Evolutionary conservation across 2,113 vertebrate genomes (phyloP).

Genomic region (Polyodon spathula): DNA sequence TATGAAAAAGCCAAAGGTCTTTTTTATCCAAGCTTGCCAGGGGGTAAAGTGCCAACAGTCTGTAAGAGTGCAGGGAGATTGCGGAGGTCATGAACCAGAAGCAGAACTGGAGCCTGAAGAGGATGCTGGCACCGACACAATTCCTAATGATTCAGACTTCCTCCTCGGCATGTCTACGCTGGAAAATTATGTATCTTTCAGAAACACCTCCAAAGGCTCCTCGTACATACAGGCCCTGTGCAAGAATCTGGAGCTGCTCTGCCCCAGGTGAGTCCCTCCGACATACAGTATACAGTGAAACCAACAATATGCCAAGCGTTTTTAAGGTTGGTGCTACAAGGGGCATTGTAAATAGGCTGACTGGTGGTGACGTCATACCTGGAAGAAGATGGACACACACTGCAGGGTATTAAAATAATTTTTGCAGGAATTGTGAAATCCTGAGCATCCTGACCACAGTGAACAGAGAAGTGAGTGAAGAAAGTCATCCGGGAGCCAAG

Average conservation of each 20-base stretch:
- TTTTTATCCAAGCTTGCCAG: slow-evolving; percentile 59
- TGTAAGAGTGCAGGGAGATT: slow-evolving; percentile 19
- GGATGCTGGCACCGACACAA: slow-evolving; percentile 29
- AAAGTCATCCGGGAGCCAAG: slow-evolving; percentile 29
- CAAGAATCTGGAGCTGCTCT: slow-evolving; percentile 34
- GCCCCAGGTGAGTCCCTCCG: slow-evolving; percentile 31
- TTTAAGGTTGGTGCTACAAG: neutral
- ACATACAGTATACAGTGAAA: no score
- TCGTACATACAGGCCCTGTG: slow-evolving; percentile 69
- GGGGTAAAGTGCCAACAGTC: slow-evolving; percentile 26
- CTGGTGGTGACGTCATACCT: no score
- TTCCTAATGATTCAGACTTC: slow-evolving; percentile 53
- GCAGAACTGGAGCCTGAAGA: slow-evolving; percentile 14
- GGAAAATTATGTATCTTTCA: slow-evolving; percentile 36
- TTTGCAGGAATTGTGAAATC: slow-evolving; percentile 57
- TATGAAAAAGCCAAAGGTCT: slow-evolving; percentile 55
- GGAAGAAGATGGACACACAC: no score
- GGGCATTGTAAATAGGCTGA: no score
- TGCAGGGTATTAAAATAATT: neutral
- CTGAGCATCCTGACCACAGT: slow-evolving; percentile 68
- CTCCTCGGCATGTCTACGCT: slow-evolving; percentile 63
- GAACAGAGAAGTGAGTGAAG: slow-evolving; percentile 64
- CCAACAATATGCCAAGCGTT: slow-evolving; percentile 6
- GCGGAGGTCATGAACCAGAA: neutral
- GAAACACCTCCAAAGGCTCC: slow-evolving; percentile 33